These are phyloP conservation scores for Drosophila silvestris DNA, from an alignment of 2,888 invertebrate genomes.

Conservation along the genomic window DNA sequence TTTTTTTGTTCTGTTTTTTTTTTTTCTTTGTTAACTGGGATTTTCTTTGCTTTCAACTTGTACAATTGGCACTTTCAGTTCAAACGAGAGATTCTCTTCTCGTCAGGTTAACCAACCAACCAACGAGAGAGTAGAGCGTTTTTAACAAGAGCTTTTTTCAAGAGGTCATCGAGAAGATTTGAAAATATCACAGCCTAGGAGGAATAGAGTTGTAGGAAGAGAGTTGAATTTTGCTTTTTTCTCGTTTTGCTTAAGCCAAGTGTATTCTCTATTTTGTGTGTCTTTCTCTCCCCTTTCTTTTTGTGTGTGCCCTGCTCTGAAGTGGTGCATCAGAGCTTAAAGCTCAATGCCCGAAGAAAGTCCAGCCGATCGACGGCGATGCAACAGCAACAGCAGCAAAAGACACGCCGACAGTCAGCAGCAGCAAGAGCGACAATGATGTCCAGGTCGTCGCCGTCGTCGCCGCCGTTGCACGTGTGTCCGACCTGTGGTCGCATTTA, in stretches of 20 bases:
- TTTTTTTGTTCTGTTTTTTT: slow-evolving; percentile 30
- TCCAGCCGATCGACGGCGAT: slow-evolving; percentile 50
- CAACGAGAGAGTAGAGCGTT: slow-evolving; percentile 1
- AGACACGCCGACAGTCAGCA: slow-evolving; percentile 38
- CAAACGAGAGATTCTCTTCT: neutral
- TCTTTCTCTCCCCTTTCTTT: slow-evolving; percentile 37
- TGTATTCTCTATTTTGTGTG: slow-evolving; percentile 47
- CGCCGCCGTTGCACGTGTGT: slow-evolving; percentile 58
- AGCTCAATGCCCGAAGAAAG: slow-evolving; percentile 43
- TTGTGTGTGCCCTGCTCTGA: slow-evolving; percentile 14
- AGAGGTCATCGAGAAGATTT: slow-evolving; percentile 1
- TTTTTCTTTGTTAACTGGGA: slow-evolving; percentile 24
- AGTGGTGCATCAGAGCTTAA: slow-evolving; percentile 37
- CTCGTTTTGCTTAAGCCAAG: slow-evolving; percentile 32
- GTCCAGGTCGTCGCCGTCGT: slow-evolving; percentile 12
- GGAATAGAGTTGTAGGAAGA: neutral
- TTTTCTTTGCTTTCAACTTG: slow-evolving; percentile 59
- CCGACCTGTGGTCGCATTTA: slow-evolving; percentile 75
- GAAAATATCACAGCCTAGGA: neutral
- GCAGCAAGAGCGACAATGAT: slow-evolving; percentile 13
- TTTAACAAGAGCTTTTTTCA: slow-evolving; percentile 58
- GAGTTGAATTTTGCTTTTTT: slow-evolving; percentile 5
- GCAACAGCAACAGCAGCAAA: slow-evolving; percentile 43
- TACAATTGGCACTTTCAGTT: slow-evolving; percentile 35
- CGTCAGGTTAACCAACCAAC: neutral